A percentile compares a stretch with the other conserved stretches of the same genome.
phyloP scores from a whole-genome alignment of 1,140 invertebrate species.

The Pectinophora gossypiella region DNA sequence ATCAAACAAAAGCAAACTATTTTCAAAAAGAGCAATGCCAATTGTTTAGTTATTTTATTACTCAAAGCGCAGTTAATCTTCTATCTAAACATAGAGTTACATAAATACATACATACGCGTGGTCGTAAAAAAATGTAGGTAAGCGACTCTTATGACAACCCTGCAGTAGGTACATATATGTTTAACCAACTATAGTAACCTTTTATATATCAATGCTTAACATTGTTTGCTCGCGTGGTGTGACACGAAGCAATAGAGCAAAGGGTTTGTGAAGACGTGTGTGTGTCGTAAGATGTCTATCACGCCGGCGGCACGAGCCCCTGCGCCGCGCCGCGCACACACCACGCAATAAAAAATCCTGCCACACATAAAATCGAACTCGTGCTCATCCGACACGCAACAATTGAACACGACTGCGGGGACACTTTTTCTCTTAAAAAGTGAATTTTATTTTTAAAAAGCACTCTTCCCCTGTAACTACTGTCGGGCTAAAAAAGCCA shows the following conservation, averaged over 20 bases:
- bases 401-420: slow-evolving; percentile 65
- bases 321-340: slow-evolving; percentile 31
- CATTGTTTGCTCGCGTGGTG: too few relatives aligned
- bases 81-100: too few relatives aligned
- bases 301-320: slow-evolving; percentile 9
- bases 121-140: too few relatives aligned
- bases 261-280: slow-evolving; percentile 10
- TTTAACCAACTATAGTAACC: too few relatives aligned
- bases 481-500: slow-evolving; percentile 64
- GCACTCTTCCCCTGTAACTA: slow-evolving; percentile 54
- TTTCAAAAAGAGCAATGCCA: too few relatives aligned
- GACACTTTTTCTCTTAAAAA: slow-evolving; percentile 67
- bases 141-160: too few relatives aligned
- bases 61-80: too few relatives aligned
- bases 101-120: too few relatives aligned
- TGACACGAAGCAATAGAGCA: neutral
- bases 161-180: too few relatives aligned
- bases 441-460: slow-evolving; percentile 71
- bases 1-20: too few relatives aligned
- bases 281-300: slow-evolving; percentile 21
- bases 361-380: slow-evolving; percentile 61
- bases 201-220: too few relatives aligned
- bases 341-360: slow-evolving; percentile 67
- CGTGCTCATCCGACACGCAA: slow-evolving; percentile 73
- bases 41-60: too few relatives aligned